A percentile compares a stretch with the other conserved stretches of the same genome.
phyloP scores from a whole-genome alignment of 2,797 vertebrate genomes.

The Hoplostethus mediterraneus region DNA sequence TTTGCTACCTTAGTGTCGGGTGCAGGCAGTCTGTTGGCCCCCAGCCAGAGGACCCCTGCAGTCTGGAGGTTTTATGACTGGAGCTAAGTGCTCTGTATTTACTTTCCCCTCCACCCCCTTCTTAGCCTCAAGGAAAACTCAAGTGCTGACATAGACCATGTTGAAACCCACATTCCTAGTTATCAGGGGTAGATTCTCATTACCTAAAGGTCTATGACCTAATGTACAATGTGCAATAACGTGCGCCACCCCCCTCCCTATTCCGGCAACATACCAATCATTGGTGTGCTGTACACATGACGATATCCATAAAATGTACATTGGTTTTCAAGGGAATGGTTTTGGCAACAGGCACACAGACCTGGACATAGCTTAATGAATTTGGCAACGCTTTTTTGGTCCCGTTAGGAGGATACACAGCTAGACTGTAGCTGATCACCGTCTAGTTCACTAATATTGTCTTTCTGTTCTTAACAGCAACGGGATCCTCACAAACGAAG shows the following conservation, averaged over 20 bases:
- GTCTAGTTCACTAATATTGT: conserved; percentile 13
- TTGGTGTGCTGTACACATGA: conserved; percentile 9
- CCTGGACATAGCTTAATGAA: conserved; percentile 45
- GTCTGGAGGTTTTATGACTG: conserved; percentile 60
- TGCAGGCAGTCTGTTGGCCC: conserved; percentile 44
- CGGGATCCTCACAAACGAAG: conserved; percentile 86
- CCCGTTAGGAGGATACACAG: conserved; percentile 15
- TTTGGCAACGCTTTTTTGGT: conserved; percentile 17
- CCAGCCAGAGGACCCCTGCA: conserved; percentile 39
- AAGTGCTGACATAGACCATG: conserved; percentile 38
- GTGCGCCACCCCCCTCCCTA: background rate
- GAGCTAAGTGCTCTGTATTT: conserved; percentile 70
- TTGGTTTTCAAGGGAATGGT: background rate
- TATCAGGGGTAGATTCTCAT: conserved; percentile 2
- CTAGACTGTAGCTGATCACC: conserved; percentile 3
- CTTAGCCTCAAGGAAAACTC: conserved; percentile 25
- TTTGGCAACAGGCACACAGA: conserved; percentile 27
- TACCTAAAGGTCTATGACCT: background rate
- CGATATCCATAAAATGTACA: conserved; percentile 19
- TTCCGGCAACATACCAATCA: conserved; percentile 22
- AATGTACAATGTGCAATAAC: background rate
- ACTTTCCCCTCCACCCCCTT: conserved; percentile 38
- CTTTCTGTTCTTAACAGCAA: conserved; percentile 75
- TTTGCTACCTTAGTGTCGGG: conserved; percentile 16
- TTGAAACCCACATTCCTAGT: conserved; percentile 13